Conservation (phyloP, 2,797 vertebrate genomes). For the Chromobotia macracanthus region DNA sequence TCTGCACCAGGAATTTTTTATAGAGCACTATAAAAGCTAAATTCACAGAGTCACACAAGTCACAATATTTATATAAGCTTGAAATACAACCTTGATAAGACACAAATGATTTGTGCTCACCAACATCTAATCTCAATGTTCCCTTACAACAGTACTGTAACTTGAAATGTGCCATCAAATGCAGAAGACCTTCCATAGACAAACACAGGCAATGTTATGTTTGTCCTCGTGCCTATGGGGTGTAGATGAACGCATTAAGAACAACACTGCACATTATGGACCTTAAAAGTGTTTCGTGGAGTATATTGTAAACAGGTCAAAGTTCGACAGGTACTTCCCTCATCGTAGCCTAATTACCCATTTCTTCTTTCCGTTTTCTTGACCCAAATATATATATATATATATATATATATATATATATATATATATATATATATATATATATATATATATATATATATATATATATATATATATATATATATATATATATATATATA, state of each 20-base stretch:
- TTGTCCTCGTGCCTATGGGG: neutral
- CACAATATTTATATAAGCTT: constrained; percentile 7
- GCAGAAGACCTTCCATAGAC: neutral
- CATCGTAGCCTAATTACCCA: neutral
- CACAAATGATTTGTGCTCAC: neutral
- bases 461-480: no score
- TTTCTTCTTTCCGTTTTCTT: no score
- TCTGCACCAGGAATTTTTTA: constrained; percentile 30
- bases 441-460: no score
- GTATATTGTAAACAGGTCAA: constrained; percentile 35
- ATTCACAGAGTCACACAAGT: constrained; percentile 8
- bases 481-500: no score
- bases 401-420: no score
- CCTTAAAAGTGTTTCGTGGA: constrained; percentile 20
- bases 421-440: no score
- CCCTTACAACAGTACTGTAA: neutral
- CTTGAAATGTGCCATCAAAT: constrained; percentile 10
- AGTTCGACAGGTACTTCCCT: constrained; percentile 12
- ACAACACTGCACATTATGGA: constrained; percentile 27
- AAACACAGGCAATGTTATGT: neutral
- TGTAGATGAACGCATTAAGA: constrained; percentile 34
- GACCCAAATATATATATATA: no score
- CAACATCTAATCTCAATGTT: constrained; percentile 15
- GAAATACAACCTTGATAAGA: constrained; percentile 29
- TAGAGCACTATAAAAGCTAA: constrained; percentile 44